Evolutionary conservation across 2,888 invertebrate species (phyloP), one percentile per base, ranked within the genome.

Genomic region (Vanessa cardui): DNA sequence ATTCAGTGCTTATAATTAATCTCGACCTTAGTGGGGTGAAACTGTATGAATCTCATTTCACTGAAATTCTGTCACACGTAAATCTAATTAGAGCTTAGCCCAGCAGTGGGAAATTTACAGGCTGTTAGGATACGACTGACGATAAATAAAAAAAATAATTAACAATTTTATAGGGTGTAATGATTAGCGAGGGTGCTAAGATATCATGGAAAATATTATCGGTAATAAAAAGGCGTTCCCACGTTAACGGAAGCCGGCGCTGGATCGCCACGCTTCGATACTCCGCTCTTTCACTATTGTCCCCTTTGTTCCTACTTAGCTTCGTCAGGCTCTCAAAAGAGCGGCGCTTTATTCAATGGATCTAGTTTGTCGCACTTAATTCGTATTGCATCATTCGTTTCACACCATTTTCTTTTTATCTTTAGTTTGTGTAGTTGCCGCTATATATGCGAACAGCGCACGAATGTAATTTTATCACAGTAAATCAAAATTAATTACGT

Each of bases 221-320:
- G 79, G 80, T 78, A 78, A 79, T 76, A 78, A 83, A 85, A 83
- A 84, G 84, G 81, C 83, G 82, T 90, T 92, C 91, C 88, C 90
- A 92, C 90, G 90, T 86, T 81, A 80, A 84, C 86, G 89, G 91
- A 90, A 88, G 82, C 82, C 74, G 78, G 80, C 78, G 79, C 82
- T 85, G 78, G 83, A 88, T 86, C 80, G 89, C 89, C 87, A 89
- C 89, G 91, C 89, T 89, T 79, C 88, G 85, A 85, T 90, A 88
- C 90, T 87, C 83, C 81, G 84, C 86, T 87, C 87, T 88, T 87
- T 81, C 80, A 86, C 83, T 86, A 88, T 90, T 88, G 87, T 86
- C 86, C 83, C 39, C 85, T 82, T 88, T 89, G 89, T 89, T 84
- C 83, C 80, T 84, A 84, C 81, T 85, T 83, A 83, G 80, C 82